A percentile compares a stretch with the other conserved stretches of the same genome.
Conservation (phyloP, 2,888 invertebrate species). For the Himalopsyche kuldschensis region DNA sequence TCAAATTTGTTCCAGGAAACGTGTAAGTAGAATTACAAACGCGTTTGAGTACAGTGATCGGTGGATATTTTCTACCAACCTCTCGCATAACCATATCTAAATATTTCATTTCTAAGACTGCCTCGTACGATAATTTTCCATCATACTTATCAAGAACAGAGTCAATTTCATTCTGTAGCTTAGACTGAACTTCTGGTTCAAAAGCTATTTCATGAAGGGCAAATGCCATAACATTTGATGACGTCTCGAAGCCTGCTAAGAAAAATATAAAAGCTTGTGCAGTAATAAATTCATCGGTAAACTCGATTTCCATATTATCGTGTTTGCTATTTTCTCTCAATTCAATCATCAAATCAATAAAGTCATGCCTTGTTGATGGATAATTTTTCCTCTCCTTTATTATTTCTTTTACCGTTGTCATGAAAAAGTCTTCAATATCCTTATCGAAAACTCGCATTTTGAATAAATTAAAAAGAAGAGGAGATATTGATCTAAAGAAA, state of each 20-base stretch:
- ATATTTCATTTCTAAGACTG: constrained; percentile 49
- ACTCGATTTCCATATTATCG: constrained; percentile 32
- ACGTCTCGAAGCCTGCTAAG: constrained; percentile 53
- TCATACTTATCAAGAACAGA: constrained; percentile 43
- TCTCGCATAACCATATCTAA: constrained; percentile 50
- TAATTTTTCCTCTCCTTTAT: constrained; percentile 27
- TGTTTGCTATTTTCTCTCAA: constrained; percentile 10
- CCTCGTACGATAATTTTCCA: constrained; percentile 48
- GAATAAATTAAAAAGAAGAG: constrained; percentile 11
- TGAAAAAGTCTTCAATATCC: constrained; percentile 28
- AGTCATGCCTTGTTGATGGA: constrained; percentile 21
- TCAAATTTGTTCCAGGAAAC: constrained; percentile 47
- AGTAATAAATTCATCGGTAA: constrained; percentile 46
- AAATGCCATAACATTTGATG: constrained; percentile 49
- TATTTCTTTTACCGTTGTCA: constrained; percentile 36
- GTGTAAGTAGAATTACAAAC: constrained; percentile 46
- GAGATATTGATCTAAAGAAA: constrained; percentile 8
- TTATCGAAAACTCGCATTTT: constrained; percentile 40
- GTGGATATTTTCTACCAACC: constrained; percentile 53
- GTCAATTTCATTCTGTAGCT: constrained; percentile 46
- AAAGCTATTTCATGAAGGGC: constrained; percentile 47
- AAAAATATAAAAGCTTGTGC: constrained; percentile 54
- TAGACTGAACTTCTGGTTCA: constrained; percentile 49
- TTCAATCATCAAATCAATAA: constrained; percentile 30
- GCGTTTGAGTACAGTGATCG: constrained; percentile 49